Conservation (phyloP, 1,140 invertebrate genomes). For the Aricia agestis region DNA sequence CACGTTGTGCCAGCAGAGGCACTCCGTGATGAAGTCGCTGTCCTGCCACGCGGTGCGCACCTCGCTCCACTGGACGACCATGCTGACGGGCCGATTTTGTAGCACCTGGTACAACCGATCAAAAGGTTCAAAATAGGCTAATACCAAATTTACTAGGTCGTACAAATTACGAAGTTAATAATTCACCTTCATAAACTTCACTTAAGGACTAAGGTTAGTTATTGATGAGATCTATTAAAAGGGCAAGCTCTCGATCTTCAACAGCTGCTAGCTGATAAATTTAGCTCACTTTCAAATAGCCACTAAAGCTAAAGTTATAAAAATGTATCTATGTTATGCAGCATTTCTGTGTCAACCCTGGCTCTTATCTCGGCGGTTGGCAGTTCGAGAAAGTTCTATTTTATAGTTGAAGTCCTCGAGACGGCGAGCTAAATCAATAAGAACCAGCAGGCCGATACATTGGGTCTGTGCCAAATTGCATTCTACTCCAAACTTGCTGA, state of each 20-base stretch:
- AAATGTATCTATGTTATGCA: background rate
- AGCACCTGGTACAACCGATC: constrained; percentile 54
- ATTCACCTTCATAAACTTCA: too few relatives aligned
- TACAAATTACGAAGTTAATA: too few relatives aligned
- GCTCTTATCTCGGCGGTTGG: background rate
- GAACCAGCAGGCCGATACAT: constrained; percentile 10
- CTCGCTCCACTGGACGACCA: constrained; percentile 82
- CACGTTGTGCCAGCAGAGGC: constrained; percentile 88
- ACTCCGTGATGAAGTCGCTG: constrained; percentile 87
- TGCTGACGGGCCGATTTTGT: constrained; percentile 77
- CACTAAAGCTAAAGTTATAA: background rate
- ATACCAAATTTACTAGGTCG: too few relatives aligned
- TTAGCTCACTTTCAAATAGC: background rate
- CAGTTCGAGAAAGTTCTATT: constrained; percentile 10
- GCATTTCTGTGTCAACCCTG: background rate
- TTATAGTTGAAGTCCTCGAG: constrained; percentile 8
- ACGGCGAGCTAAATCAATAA: constrained; percentile 21
- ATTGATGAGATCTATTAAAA: too few relatives aligned
- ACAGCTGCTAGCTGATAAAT: too few relatives aligned
- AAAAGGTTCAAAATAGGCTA: too few relatives aligned
- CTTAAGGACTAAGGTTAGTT: too few relatives aligned
- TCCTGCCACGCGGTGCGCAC: constrained; percentile 84
- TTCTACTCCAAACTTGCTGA: background rate
- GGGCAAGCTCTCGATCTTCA: too few relatives aligned
- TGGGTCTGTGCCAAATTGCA: constrained; percentile 18